phyloP scores from a whole-genome alignment of 2,797 vertebrate genomes.

The Ambastaia sidthimunki region DNA sequence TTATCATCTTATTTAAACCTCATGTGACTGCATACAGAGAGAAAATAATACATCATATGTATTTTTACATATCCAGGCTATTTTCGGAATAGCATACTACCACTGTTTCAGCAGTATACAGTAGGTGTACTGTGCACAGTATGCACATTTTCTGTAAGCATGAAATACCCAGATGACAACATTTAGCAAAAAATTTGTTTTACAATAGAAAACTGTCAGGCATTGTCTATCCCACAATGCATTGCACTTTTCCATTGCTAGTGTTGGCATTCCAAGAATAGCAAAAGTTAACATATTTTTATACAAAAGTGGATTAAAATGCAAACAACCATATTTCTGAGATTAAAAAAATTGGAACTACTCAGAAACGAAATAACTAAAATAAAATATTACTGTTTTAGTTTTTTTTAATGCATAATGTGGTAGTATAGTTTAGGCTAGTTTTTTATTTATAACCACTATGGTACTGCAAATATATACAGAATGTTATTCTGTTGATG shows the following conservation, averaged over 20 bases:
- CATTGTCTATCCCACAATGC: background rate
- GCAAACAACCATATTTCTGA: background rate
- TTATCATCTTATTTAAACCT: background rate
- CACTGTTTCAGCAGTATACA: background rate
- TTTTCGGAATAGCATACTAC: background rate
- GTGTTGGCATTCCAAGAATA: background rate
- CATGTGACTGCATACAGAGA: background rate
- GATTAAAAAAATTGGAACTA: background rate
- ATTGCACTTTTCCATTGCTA: background rate
- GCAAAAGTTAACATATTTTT: background rate
- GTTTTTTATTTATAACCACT: background rate
- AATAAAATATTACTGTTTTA: no score
- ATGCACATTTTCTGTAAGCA: background rate
- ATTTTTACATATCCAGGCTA: background rate
- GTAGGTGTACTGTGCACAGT: background rate
- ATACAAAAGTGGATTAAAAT: constrained; percentile 3
- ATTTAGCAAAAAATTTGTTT: background rate
- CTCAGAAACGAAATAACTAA: no score
- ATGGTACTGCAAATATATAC: background rate
- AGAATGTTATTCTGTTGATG: no score
- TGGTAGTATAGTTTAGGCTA: background rate
- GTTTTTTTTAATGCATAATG: background rate
- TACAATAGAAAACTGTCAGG: background rate
- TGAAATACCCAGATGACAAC: background rate
- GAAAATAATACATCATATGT: background rate